Evolutionary conservation across 1,140 invertebrate species (phyloP).

Genomic region (Penaeus chinensis): DNA sequence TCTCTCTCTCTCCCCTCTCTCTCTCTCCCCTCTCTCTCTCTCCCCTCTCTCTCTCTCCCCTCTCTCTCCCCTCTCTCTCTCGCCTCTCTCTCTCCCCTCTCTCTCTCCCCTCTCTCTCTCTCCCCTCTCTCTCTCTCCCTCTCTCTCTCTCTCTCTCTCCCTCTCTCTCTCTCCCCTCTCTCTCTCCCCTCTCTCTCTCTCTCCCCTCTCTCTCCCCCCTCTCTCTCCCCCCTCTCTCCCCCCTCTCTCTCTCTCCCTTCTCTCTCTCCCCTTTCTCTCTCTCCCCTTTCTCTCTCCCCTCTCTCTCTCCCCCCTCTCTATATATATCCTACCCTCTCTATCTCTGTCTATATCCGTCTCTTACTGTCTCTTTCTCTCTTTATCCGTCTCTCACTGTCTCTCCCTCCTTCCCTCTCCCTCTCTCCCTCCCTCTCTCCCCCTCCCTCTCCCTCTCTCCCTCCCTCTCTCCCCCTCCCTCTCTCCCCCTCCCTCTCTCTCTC

Average conservation of each 20-base stretch:
- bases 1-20: slow-evolving; percentile 9
- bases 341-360: no score
- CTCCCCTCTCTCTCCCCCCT: not conserved
- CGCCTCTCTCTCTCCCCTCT: not conserved
- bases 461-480: no score
- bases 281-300: slow-evolving; percentile 10
- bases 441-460: no score
- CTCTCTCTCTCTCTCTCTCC: slow-evolving; percentile 9
- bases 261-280: not conserved
- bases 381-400: no score
- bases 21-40: slow-evolving; percentile 10
- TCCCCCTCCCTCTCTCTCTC: no score
- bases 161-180: slow-evolving; percentile 14
- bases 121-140: slow-evolving; percentile 5
- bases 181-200: slow-evolving; percentile 14
- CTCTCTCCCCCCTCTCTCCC: no score
- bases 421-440: no score
- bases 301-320: slow-evolving; percentile 16
- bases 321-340: not conserved
- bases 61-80: slow-evolving; percentile 2
- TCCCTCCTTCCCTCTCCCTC: no score
- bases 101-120: not conserved
- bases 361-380: no score
- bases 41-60: slow-evolving; percentile 17
- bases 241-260: not conserved